Evolutionary conservation across 2,797 vertebrate genomes (phyloP), one percentile per base, ranked within the genome.

Genomic region (Platyrinchus mystaceus): DNA sequence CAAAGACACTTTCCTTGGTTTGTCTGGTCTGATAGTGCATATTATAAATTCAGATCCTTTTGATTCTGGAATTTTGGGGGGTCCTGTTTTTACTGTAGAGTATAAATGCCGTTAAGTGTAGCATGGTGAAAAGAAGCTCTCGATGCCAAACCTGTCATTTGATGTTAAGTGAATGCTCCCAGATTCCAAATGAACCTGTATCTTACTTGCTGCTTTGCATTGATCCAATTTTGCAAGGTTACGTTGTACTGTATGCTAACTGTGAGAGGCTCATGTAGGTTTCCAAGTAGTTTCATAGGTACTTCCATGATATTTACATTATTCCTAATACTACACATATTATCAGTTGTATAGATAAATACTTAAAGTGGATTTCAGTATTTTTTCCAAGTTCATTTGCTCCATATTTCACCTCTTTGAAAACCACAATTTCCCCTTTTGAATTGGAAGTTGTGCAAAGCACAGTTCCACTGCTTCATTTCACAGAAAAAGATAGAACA

Each of bases 161-260:
- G 95, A 85, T 94, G 97, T 60, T 80, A 82, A 91, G 95, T 86
- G 89, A 97, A 97, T 87, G 94, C 97, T 97, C 98, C 93, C 97
- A 96, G 97, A 98, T 98, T 98, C 98, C 98, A 98, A 97, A 98
- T 97, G 98, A 98, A 97, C 98, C 97, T 98, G 96, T 81, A 67
- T 97, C 95, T 97, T 97, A 96, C 97, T 97, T 91, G 87, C 93
- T 88, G 34, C 86, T 95, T 97, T 98, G 89, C 96, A 97, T 96
- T 92, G 91, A 97, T 97, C 95, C 89, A 81, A 95, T 98, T 96
- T 97, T 96, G 94, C 94, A 97, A 94, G 68, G 77, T 92, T 82
- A 87, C 84, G 78, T 93, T 97, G 95, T 97, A 97, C 94, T 98
- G 95, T 97, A 66, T 97, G 87, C 98, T 95, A 92, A 98, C 97